A percentile compares a stretch with the other conserved stretches of the same genome.
Evolutionary conservation across 2,888 invertebrate species (phyloP).

Genomic region (Limnephilus auricula): DNA sequence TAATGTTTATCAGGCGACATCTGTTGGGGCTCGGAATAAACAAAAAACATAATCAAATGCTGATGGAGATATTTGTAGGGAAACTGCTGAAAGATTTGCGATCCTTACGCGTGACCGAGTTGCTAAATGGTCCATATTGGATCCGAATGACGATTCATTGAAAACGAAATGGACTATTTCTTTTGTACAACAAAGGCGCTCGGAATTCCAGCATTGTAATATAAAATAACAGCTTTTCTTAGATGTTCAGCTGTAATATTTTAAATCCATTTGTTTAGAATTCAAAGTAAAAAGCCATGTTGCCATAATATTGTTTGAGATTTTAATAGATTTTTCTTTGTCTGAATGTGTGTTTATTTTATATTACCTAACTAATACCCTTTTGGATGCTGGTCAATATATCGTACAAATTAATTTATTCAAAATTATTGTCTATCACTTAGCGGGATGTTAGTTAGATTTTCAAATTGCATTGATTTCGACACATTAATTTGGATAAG

Average conservation of each 20-base stretch:
- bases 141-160: neutral
- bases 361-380: too few relatives aligned
- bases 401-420: too few relatives aligned
- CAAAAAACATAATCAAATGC: conserved; percentile 2
- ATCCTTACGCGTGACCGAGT: neutral
- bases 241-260: neutral
- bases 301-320: neutral
- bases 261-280: neutral
- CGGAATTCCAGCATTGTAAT: neutral
- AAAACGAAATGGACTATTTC: neutral
- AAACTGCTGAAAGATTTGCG: neutral
- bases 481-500: too few relatives aligned
- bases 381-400: too few relatives aligned
- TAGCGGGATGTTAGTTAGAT: too few relatives aligned
- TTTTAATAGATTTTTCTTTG: neutral
- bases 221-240: neutral
- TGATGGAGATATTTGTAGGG: conserved; percentile 2
- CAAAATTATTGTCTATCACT: too few relatives aligned
- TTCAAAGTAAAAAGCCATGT: neutral
- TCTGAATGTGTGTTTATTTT: neutral
- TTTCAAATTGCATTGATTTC: too few relatives aligned
- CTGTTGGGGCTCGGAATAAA: neutral
- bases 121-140: neutral
- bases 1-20: neutral
- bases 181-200: neutral